These are phyloP conservation scores for Gorsachius magnificus DNA, from an alignment of 2,797 vertebrate genomes.

Conservation along the genomic window DNA sequence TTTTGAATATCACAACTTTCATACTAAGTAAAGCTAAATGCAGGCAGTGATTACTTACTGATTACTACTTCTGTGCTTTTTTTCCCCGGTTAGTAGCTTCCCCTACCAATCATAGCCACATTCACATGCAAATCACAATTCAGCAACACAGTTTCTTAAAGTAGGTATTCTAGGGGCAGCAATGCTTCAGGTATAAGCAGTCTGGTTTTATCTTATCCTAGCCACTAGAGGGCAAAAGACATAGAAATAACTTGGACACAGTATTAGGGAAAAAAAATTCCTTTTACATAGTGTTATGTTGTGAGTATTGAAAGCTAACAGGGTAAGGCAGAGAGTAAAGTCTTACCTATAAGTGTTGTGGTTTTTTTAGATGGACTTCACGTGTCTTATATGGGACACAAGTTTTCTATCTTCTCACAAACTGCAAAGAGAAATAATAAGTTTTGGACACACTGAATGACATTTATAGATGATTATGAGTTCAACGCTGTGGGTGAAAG, in stretches of 20 bases:
- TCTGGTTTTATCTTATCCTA: neutral
- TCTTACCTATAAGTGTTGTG: neutral
- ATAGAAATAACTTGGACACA: neutral
- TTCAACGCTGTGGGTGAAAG: neutral
- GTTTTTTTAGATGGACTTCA: neutral
- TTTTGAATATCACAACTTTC: neutral
- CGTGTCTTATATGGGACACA: neutral
- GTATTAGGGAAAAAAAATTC: neutral
- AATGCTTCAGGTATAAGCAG: neutral
- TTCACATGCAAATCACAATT: neutral
- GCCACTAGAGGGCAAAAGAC: neutral
- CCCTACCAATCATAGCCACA: accelerated
- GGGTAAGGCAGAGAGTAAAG: neutral
- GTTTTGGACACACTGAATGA: neutral
- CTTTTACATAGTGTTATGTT: neutral
- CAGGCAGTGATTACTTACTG: neutral
- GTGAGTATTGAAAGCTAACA: neutral
- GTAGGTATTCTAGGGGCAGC: neutral
- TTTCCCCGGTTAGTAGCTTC: neutral
- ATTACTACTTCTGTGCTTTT: neutral
- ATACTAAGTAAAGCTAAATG: neutral
- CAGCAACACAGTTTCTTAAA: neutral
- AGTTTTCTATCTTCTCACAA: neutral
- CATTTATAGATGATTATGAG: neutral
- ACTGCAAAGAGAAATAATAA: neutral